Evolutionary conservation across 2,888 invertebrate genomes (phyloP).

Genomic region (Barypeithes pellucidus): DNA sequence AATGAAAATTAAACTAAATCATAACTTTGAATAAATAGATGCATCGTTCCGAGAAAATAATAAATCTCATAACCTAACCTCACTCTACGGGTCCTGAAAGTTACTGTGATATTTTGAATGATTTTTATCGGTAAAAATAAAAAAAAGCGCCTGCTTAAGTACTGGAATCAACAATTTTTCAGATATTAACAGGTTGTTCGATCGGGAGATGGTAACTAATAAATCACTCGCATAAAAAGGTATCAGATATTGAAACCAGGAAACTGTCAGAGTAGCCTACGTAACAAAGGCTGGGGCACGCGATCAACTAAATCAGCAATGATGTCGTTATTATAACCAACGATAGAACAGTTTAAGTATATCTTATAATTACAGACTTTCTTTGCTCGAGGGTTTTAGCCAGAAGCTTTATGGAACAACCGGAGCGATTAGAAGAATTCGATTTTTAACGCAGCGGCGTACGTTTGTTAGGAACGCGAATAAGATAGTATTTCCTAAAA

Average conservation of each 20-base stretch:
- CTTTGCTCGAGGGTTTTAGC: slow-evolving; percentile 42
- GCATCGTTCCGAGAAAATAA: too few species aligned
- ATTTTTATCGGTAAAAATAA: too few species aligned
- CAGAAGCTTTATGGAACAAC: slow-evolving; percentile 44
- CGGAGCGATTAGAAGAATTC: slow-evolving; percentile 41
- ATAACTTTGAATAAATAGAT: too few species aligned
- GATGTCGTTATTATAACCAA: slow-evolving; percentile 44
- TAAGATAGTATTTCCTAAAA: not conserved
- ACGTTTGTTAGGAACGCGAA: slow-evolving; percentile 17
- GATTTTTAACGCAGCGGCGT: slow-evolving; percentile 22
- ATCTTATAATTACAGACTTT: slow-evolving; percentile 50
- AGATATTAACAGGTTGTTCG: too few species aligned
- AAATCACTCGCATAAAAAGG: slow-evolving; percentile 19
- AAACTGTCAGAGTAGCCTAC: slow-evolving; percentile 39
- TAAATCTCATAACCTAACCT: too few species aligned
- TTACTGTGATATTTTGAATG: too few species aligned
- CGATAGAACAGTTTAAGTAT: slow-evolving; percentile 46
- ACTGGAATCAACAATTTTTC: too few species aligned
- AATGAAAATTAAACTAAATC: too few species aligned
- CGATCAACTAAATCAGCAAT: slow-evolving; percentile 45
- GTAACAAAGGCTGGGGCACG: slow-evolving; percentile 41
- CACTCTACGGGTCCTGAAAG: too few species aligned
- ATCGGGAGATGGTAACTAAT: not conserved
- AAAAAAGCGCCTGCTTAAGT: too few species aligned
- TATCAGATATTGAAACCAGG: slow-evolving; percentile 31